These are phyloP conservation scores for Crenuchus spilurus DNA, from an alignment of 2,797 vertebrate genomes.

Conservation along the genomic window DNA sequence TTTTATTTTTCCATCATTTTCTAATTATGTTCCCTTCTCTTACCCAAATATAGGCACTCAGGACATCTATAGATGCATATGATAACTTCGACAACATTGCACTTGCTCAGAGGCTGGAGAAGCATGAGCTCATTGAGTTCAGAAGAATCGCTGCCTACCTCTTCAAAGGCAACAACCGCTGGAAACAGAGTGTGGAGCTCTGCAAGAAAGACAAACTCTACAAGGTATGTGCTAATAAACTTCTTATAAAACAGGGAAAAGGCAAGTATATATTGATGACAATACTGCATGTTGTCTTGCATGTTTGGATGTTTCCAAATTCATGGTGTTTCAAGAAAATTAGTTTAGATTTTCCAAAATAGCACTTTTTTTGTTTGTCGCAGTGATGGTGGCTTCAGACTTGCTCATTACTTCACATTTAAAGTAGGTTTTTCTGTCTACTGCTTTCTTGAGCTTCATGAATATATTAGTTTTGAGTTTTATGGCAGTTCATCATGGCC, in stretches of 20 bases:
- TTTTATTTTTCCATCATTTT: neutral
- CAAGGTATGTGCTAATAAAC: constrained; percentile 84
- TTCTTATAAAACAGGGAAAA: too few relatives aligned
- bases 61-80: constrained; percentile 98
- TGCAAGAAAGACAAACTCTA: constrained; percentile 99
- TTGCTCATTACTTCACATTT: neutral
- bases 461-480: neutral
- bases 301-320: too few relatives aligned
- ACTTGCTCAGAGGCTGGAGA: constrained; percentile 95
- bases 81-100: constrained; percentile 99
- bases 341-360: too few relatives aligned
- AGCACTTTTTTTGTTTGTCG: too few relatives aligned
- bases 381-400: too few relatives aligned
- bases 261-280: too few relatives aligned
- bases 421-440: neutral
- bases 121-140: constrained; percentile 97
- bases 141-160: constrained; percentile 97
- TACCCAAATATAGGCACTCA: constrained; percentile 82
- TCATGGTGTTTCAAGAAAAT: too few relatives aligned
- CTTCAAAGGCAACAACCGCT: constrained; percentile 99
- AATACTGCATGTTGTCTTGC: too few relatives aligned
- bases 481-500: neutral
- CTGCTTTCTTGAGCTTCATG: neutral
- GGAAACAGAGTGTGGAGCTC: constrained; percentile 98
- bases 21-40: neutral